Percentiles rank a stretch among this genome's conserved stretches.
These are phyloP conservation scores for Thaleichthys pacificus DNA, from an alignment of 2,797 vertebrate genomes.

Conservation along the genomic window DNA sequence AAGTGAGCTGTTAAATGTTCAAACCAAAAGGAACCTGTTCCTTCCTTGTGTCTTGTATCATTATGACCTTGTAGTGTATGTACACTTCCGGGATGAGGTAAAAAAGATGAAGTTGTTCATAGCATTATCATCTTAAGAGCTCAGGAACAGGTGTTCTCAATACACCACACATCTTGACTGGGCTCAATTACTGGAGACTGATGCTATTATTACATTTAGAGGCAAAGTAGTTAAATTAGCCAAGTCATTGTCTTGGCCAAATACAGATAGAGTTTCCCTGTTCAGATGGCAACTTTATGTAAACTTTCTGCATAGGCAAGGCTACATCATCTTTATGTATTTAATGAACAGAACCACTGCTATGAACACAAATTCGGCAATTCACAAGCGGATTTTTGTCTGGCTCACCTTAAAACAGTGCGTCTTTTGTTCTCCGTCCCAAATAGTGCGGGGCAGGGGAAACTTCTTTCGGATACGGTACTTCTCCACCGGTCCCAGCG, in stretches of 20 bases:
- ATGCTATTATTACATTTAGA: neutral
- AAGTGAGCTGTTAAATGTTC: too few species aligned
- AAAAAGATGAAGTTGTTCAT: neutral
- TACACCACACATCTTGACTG: neutral
- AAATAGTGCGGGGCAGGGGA: slow-evolving; percentile 80
- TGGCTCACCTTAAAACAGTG: slow-evolving; percentile 80
- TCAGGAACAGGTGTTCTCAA: slow-evolving; percentile 38
- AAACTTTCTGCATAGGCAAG: too few species aligned
- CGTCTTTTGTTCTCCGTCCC: slow-evolving; percentile 84
- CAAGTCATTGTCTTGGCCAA: too few species aligned
- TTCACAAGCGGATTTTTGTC: neutral
- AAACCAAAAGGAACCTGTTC: neutral
- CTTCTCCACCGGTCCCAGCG: slow-evolving; percentile 81
- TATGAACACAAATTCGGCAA: neutral
- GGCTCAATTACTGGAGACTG: neutral
- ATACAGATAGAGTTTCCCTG: too few species aligned
- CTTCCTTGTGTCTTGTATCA: neutral
- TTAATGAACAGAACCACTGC: neutral
- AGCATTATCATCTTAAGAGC: slow-evolving; percentile 53
- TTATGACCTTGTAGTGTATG: neutral
- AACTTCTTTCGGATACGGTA: slow-evolving; percentile 86
- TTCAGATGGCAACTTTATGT: too few species aligned
- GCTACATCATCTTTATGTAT: neutral
- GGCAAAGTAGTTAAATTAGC: too few species aligned
- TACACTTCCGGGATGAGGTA: too few species aligned